These are phyloP conservation scores for Conomelus anceps DNA, from an alignment of 2,888 invertebrate genomes.

Conservation along the genomic window DNA sequence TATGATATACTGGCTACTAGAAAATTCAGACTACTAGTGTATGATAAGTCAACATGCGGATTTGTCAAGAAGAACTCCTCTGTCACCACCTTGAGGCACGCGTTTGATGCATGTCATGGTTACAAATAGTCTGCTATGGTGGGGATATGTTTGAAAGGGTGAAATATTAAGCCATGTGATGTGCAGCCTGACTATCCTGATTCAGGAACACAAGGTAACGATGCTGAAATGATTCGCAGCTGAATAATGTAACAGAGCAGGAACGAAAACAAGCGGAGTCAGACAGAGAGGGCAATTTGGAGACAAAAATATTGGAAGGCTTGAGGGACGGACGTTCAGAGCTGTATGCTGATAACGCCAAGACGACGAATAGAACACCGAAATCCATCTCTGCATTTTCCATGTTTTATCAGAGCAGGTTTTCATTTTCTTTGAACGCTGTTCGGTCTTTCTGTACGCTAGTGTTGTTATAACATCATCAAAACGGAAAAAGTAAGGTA, in stretches of 20 bases:
- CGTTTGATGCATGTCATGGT: neutral
- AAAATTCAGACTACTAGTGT: neutral
- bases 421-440: neutral
- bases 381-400: neutral
- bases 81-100: neutral
- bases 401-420: neutral
- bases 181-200: neutral
- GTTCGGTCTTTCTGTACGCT: too few relatives aligned
- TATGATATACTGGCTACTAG: neutral
- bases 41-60: neutral
- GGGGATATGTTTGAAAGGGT: neutral
- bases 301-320: neutral
- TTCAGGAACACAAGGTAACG: neutral
- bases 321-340: neutral
- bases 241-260: neutral
- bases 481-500: neutral
- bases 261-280: neutral
- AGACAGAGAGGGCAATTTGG: neutral
- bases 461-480: neutral
- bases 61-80: neutral
- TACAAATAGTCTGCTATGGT: neutral
- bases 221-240: neutral
- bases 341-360: neutral
- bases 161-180: neutral
- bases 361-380: neutral